Evolutionary conservation across 2,113 vertebrate species (phyloP).

Genomic region (Vulpes ferrilata): DNA sequence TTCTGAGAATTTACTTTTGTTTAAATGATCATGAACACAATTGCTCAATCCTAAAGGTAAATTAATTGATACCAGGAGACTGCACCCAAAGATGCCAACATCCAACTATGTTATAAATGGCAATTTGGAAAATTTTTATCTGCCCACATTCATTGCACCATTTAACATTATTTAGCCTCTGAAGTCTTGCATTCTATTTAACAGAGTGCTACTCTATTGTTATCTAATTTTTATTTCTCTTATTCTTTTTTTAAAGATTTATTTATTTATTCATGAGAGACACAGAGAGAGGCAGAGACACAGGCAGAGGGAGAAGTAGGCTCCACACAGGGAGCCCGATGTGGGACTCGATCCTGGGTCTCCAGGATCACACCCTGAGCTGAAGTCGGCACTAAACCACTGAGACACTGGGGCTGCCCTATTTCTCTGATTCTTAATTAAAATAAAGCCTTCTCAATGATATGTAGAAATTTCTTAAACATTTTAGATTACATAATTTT

Average conservation of each 20-base stretch:
- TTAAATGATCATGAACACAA: neutral
- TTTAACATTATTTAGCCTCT: neutral
- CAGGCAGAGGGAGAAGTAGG: too few relatives aligned
- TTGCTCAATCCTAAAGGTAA: neutral
- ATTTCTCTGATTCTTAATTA: neutral
- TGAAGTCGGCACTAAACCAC: too few relatives aligned
- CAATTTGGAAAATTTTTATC: neutral
- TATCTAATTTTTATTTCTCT: neutral
- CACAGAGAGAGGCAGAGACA: too few relatives aligned
- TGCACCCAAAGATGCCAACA: neutral
- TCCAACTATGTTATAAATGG: neutral
- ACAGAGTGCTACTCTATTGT: neutral
- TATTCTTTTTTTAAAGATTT: neutral
- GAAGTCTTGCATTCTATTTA: neutral
- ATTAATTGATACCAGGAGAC: neutral
- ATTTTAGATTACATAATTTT: too few relatives aligned
- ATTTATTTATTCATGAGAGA: too few relatives aligned
- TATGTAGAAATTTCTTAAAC: neutral
- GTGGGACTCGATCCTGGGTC: too few relatives aligned
- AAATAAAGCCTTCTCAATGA: neutral
- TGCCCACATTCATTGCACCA: neutral
- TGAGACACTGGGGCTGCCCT: too few relatives aligned
- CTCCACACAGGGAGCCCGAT: too few relatives aligned
- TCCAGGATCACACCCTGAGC: too few relatives aligned
- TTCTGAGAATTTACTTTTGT: neutral